A percentile compares a stretch with the other conserved stretches of the same genome.
Conservation (phyloP, 1,140 invertebrate species). For the Drosophila guanche region DNA sequence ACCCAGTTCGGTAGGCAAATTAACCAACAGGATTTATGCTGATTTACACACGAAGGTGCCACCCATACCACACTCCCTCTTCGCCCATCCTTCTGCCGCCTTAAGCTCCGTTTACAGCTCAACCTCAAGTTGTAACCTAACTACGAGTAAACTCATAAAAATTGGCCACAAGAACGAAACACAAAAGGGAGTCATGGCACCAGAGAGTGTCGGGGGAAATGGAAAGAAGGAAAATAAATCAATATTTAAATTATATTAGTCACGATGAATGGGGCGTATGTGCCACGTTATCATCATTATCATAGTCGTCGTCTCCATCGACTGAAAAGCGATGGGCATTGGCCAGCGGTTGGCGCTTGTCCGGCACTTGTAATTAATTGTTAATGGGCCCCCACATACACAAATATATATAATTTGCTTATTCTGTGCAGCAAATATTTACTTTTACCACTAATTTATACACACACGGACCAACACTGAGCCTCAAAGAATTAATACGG, state of each 20-base stretch:
- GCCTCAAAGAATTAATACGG: constrained; percentile 18
- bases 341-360: constrained; percentile 4
- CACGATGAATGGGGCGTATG: constrained; percentile 56
- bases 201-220: constrained; percentile 11
- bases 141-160: constrained; percentile 43
- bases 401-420: constrained; percentile 62
- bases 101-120: not conserved
- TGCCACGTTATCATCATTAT: constrained; percentile 52
- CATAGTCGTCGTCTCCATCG: constrained; percentile 15
- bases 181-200: constrained; percentile 36
- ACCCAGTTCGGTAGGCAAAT: constrained; percentile 61
- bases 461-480: constrained; percentile 22
- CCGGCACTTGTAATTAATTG: constrained; percentile 67
- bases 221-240: constrained; percentile 54
- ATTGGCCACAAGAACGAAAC: constrained; percentile 30
- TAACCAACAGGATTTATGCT: constrained; percentile 57
- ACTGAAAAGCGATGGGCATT: constrained; percentile 5
- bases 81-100: not conserved
- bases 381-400: constrained; percentile 59
- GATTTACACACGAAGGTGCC: constrained; percentile 47
- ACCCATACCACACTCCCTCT: not conserved
- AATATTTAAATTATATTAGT: constrained; percentile 74
- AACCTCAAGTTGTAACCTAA: constrained; percentile 2
- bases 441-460: constrained; percentile 56
- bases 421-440: constrained; percentile 60